Base-by-base conservation (phyloP, 2,888 invertebrate genomes). In the Agrilus mali region DNA sequence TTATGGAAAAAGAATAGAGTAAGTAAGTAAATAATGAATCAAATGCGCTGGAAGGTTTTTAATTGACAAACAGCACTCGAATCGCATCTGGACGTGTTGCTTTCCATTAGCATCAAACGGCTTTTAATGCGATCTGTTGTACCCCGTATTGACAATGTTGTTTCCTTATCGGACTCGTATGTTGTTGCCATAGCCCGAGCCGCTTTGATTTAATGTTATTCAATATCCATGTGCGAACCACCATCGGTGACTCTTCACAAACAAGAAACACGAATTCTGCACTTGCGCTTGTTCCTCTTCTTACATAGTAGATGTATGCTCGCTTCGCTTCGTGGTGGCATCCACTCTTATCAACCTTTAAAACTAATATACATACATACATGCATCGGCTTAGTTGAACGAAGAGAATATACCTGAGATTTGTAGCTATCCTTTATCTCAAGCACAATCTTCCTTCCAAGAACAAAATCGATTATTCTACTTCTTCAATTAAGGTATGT, bases 41-140 rank as follows among this genome's bases (percentile, higher is more conserved):
- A 27, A 27, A 27, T 10, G 27, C 27, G 27, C 27, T 27, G 27
- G 27, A 10, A 27, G 27, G 27, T 27, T 27, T 27, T 27, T 31
- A 42, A 45, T 36, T 45, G 47, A 48, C 47, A 48, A 48, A 48
- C 42, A 42, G 36, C 47, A 46, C 49, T 48, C 47, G 51, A 50
- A 48, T 47, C 47, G 53, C 53, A 54, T 52, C 53, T 54, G 52
- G 53, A 52, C 51, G 49, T 49, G 52, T 52, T 51, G 47, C 47
- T 47, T 56, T 58, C 59, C 59, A 59, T 59, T 58, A 59, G 58
- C 58, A 57, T 57, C 59, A 56, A 58, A 55, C 54, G 43, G 57
- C 59, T 58, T 58, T 58, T 59, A 59, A 59, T 58, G 58, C 47
- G 50, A 51, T 53, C 50, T 52, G 43, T 44, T 52, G 43, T 44